A percentile compares a stretch with the other conserved stretches of the same genome.
phyloP scores from a whole-genome alignment of 2,797 vertebrate genomes.

The Parambassis ranga region DNA sequence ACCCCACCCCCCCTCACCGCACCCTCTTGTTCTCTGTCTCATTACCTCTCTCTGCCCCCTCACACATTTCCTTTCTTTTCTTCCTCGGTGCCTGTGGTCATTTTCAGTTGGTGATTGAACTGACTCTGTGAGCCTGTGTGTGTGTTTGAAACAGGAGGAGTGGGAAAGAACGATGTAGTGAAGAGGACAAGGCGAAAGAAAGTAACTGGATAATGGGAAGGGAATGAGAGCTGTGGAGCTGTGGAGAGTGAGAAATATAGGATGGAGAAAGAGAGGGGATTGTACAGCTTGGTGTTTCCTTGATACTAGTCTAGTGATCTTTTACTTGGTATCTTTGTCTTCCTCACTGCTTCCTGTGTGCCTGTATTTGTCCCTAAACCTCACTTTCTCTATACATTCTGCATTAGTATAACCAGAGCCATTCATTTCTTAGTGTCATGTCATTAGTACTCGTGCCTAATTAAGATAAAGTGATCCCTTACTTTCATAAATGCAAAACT shows the following conservation, averaged over 20 bases:
- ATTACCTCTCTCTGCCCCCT: constrained; percentile 39
- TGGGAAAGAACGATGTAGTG: constrained; percentile 36
- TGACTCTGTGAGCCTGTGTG: constrained; percentile 39
- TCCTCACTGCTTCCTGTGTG: constrained; percentile 9
- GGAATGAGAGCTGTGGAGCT: constrained; percentile 21
- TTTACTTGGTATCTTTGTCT: constrained; percentile 28
- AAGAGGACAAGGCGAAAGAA: constrained; percentile 47
- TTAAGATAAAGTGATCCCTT: not conserved
- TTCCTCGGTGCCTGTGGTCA: constrained; percentile 65
- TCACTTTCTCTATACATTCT: not conserved
- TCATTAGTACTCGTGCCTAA: constrained; percentile 17
- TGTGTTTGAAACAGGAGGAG: constrained; percentile 60
- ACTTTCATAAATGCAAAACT: constrained; percentile 6
- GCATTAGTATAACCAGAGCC: constrained; percentile 4
- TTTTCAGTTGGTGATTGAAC: constrained; percentile 70
- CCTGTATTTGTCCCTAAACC: constrained; percentile 14
- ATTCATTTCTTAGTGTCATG: constrained; percentile 16
- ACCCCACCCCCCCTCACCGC: not conserved
- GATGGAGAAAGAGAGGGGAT: constrained; percentile 26
- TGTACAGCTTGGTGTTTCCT: constrained; percentile 35
- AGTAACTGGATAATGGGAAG: constrained; percentile 48
- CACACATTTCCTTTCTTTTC: constrained; percentile 50
- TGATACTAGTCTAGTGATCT: constrained; percentile 51
- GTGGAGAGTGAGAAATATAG: constrained; percentile 31
- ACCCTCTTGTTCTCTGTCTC: constrained; percentile 49